phyloP scores from a whole-genome alignment of 2,113 vertebrate genomes.

The Diadophis punctatus region DNA sequence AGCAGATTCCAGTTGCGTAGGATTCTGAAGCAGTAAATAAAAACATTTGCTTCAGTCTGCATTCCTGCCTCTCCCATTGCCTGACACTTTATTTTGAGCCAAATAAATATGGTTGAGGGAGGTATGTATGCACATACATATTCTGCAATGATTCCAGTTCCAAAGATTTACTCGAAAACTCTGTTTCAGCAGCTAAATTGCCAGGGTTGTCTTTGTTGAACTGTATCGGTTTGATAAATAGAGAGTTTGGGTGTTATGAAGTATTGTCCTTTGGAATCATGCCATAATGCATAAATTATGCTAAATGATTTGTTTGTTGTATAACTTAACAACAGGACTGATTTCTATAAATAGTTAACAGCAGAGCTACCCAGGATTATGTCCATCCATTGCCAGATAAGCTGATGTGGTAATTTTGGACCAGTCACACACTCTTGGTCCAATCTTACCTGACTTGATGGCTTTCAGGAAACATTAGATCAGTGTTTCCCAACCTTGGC shows the following conservation, averaged over 20 bases:
- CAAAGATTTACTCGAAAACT: constrained; percentile 45
- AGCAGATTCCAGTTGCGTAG: background rate
- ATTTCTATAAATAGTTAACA: background rate
- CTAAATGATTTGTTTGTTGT: constrained; percentile 44
- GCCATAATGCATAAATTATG: constrained; percentile 41
- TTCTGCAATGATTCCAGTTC: constrained; percentile 35
- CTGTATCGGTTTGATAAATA: constrained; percentile 48
- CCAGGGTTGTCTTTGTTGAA: constrained; percentile 47
- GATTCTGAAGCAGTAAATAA: constrained; percentile 3
- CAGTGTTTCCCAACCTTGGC: too few species aligned
- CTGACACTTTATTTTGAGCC: background rate
- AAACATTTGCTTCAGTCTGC: background rate
- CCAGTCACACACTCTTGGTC: background rate
- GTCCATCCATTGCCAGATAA: background rate
- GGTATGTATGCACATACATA: background rate
- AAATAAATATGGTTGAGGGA: constrained; percentile 18
- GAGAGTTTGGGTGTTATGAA: constrained; percentile 44
- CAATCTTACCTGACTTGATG: background rate
- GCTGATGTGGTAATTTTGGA: background rate
- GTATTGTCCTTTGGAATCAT: constrained; percentile 44
- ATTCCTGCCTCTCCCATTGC: background rate
- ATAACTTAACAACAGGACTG: constrained; percentile 21
- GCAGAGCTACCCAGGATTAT: background rate
- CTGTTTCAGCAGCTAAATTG: constrained; percentile 28
- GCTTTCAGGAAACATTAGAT: background rate